A percentile compares a stretch with the other conserved stretches of the same genome.
Evolutionary conservation across 2,113 vertebrate species (phyloP).

Genomic region (Rousettus leschenaultii): DNA sequence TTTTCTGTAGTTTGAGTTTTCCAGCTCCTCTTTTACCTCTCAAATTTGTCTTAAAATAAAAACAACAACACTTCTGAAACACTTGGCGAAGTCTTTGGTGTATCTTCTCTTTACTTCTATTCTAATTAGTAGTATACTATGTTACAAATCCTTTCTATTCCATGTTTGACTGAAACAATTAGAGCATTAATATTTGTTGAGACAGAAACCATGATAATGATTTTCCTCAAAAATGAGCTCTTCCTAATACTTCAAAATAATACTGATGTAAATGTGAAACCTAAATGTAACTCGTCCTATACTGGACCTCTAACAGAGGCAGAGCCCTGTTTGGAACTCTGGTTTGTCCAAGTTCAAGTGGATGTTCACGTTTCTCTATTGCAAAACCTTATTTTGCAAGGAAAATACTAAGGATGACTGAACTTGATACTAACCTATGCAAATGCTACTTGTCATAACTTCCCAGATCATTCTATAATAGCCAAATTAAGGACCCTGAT

Average conservation of each 20-base stretch:
- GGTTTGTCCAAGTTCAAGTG: neutral
- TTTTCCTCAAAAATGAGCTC: neutral
- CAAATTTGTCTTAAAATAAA: neutral
- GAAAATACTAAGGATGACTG: neutral
- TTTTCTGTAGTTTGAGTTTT: neutral
- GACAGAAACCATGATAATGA: neutral
- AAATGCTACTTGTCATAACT: neutral
- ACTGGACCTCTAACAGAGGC: neutral
- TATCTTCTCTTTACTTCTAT: neutral
- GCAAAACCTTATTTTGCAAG: neutral
- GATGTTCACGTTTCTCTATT: neutral
- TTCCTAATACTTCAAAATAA: neutral
- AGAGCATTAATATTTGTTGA: neutral
- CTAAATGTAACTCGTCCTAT: neutral
- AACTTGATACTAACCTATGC: neutral
- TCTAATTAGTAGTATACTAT: neutral
- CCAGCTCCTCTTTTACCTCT: neutral
- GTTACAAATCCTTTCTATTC: neutral
- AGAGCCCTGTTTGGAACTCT: neutral
- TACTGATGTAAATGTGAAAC: neutral
- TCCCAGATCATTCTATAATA: slow-evolving; percentile 3
- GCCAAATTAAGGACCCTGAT: neutral
- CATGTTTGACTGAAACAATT: neutral
- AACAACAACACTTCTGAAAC: neutral
- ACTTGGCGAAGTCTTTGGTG: neutral